Base-by-base conservation (phyloP, 2,888 invertebrate genomes). In the Mechanitis mazaeus region DNA sequence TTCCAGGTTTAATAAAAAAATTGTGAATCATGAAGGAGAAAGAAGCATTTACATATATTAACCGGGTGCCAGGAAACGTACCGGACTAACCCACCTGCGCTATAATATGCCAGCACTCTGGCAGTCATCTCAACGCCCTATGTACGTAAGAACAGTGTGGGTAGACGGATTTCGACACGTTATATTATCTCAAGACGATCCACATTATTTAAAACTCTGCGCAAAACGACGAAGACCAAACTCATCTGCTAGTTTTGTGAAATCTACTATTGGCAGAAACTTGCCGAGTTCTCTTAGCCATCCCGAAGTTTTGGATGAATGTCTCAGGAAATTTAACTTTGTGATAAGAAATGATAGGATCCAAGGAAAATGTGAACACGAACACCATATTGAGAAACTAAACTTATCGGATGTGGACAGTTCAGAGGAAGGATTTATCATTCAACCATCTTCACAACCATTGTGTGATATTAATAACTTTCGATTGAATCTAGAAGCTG, bases 121-220 rank as follows among this genome's bases (percentile, higher is more conserved):
- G 93, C 92, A 92, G 78, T 90, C 92, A 69, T 92, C 93, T 66
- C 91, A 91, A 80, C 87, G 91, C 67, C 92, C 93, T 75, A 84
- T 93, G 80, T 92, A 92, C 80, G 87, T 93, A 68, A 88, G 90
- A 72, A 92, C 92, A 55, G 91, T 93, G 59, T 96, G 95, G 95
- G 92, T 94, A 63, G 92, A 94, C 75, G 94, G 94, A 31, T 92
- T 93, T 71, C 91, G 94, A 68, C 93, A 93, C 85, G 94, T 94
- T 28, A 91, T 95, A 56, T 85, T 95, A 58, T 90, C 92, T 5
- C 86, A 92, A 64, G 93, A 93, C 82, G 94, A 94, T 79, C 93
- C 90, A 1, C 80, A 82, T 69, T 78, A 81, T 61, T 72, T 81
- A 20, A 82, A 80, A 64, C 72, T 83, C 2, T 74, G 70, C 68